Evolutionary conservation across 1,140 invertebrate species (phyloP).

Genomic region (Zophobas morio): DNA sequence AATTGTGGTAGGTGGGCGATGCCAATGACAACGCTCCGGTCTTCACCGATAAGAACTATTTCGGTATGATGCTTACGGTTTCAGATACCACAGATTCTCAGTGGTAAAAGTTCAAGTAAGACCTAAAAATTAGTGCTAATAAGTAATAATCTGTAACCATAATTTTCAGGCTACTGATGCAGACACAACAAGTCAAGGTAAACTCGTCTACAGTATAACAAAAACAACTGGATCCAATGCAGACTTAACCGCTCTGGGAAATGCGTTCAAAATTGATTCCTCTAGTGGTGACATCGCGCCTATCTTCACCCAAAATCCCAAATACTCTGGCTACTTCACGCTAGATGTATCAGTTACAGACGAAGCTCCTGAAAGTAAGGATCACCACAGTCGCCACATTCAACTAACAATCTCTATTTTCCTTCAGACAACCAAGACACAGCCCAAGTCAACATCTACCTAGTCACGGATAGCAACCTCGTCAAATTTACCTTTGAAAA

Average conservation of each 20-base stretch:
- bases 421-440: conserved; percentile 54
- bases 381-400: too few species aligned
- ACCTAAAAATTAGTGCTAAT: not conserved
- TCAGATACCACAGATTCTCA: not conserved
- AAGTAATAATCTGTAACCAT: not conserved
- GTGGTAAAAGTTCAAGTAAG: conserved; percentile 68
- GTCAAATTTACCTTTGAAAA: conserved; percentile 72
- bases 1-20: conserved; percentile 68
- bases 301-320: too few species aligned
- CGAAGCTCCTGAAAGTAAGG: too few species aligned
- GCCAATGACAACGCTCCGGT: conserved; percentile 70
- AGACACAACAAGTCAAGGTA: conserved; percentile 64
- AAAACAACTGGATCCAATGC: conserved; percentile 54
- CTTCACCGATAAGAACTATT: conserved; percentile 68
- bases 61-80: conserved; percentile 65
- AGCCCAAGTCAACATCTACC: conserved; percentile 38
- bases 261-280: too few species aligned
- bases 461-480: conserved; percentile 67
- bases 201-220: conserved; percentile 65
- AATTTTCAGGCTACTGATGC: conserved; percentile 69
- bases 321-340: too few species aligned
- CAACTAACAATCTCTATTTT: too few species aligned
- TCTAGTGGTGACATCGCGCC: too few species aligned
- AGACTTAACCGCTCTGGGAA: too few species aligned
- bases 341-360: too few species aligned